A percentile compares a stretch with the other conserved stretches of the same genome.
These are phyloP conservation scores for Porites lutea DNA, from an alignment of 64 coral and sea anemone genomes.

Conservation along the genomic window DNA sequence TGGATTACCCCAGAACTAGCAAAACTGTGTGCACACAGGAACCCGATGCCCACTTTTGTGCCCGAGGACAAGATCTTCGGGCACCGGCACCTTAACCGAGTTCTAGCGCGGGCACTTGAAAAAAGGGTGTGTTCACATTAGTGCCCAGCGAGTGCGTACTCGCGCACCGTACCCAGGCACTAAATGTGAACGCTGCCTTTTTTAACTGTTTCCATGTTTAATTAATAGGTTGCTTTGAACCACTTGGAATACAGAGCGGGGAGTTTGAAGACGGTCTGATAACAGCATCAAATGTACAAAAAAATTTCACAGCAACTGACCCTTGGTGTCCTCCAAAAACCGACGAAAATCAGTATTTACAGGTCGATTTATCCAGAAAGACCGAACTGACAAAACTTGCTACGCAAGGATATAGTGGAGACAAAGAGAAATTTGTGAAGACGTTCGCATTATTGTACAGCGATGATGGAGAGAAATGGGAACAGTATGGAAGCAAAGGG, in stretches of 20 bases:
- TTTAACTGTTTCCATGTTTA: background rate
- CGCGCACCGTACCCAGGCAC: too few species aligned
- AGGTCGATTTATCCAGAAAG: slow-evolving; percentile 88
- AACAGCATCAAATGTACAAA: slow-evolving; percentile 79
- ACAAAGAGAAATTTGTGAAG: slow-evolving; percentile 72
- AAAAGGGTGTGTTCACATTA: too few species aligned
- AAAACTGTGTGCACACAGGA: too few species aligned
- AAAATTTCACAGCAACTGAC: slow-evolving; percentile 88
- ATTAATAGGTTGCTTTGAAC: slow-evolving; percentile 75
- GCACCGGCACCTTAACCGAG: too few species aligned
- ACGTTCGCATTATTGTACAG: slow-evolving; percentile 78
- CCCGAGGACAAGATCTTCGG: too few species aligned
- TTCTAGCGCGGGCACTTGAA: too few species aligned
- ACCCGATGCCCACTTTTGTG: too few species aligned
- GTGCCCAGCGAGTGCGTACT: too few species aligned
- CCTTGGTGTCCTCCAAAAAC: slow-evolving; percentile 84
- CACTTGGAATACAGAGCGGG: slow-evolving; percentile 84
- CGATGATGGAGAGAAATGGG: slow-evolving; percentile 84
- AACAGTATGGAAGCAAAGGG: slow-evolving; percentile 69
- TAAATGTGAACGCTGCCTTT: background rate
- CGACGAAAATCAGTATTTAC: slow-evolving; percentile 93
- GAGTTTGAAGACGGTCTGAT: slow-evolving; percentile 79
- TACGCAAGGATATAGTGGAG: slow-evolving; percentile 72
- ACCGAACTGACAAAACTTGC: slow-evolving; percentile 88
- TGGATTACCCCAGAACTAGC: too few species aligned